Base-by-base conservation (phyloP, 2,888 invertebrate species). In the Synanthedon tipuliformis region DNA sequence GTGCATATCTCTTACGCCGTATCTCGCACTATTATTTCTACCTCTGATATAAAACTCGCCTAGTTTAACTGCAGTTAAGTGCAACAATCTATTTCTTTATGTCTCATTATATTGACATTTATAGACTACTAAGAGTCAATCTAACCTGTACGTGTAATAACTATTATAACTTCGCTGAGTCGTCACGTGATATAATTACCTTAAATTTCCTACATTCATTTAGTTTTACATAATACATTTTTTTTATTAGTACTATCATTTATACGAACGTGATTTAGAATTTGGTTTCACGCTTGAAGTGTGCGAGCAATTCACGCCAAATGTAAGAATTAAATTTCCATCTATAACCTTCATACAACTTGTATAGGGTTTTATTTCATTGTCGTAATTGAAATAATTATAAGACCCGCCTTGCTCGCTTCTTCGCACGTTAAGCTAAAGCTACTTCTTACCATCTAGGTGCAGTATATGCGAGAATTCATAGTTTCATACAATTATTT, bases 221-320 rank as follows among this genome's bases (percentile, higher is more conserved):
- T 73, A 74, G 61, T 70, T 60, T 45, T 64, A 68, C 69, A 72
- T 69, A 73, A 76, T 73, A 71, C 12, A 63, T 71, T 71, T 72
- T n/a, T 54, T 71, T 73, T 68, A 64, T 71, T 73, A 69, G 72
- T 61, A 53, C 74, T 81, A 78, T 58, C 57, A 64, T 72, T 80
- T 73, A 76, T 73, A 77, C 76, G 71, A 77, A 75, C 71, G 81
- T 81, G 78, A 84, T 85, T 85, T 85, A 85, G 85, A 85, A 85
- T 86, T 84, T 86, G 80, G 83, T 84, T 85, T 77, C 78, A 65
- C 75, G 68, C 54, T 60, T 60, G 63, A 72, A 71, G 75, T 70
- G 64, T 66, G 57, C 72, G 63, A 75, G 71, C 77, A 64, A 70
- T 56, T 34, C 34, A 34, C 34, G 34, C 34, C 34, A 10, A 34